These are phyloP conservation scores for Elachura formosa DNA, from an alignment of 2,113 vertebrate species.

Conservation along the genomic window DNA sequence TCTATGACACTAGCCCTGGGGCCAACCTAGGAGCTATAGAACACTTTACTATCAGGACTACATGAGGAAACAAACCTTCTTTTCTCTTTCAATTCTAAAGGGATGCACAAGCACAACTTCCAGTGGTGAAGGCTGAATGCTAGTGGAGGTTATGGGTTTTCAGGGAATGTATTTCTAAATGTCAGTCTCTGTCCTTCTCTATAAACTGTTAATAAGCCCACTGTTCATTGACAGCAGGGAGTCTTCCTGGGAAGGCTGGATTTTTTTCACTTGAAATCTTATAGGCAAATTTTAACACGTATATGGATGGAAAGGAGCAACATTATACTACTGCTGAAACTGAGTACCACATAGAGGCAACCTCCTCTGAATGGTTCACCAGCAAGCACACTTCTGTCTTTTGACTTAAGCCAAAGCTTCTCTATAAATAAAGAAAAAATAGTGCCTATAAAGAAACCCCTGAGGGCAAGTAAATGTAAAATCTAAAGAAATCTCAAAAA, in stretches of 20 bases:
- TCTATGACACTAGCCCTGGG: not conserved
- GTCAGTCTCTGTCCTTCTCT: not conserved
- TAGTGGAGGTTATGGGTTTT: not conserved
- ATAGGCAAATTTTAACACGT: not conserved
- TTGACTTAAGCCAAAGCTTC: not conserved
- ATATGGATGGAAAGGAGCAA: not conserved
- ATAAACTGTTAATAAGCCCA: not conserved
- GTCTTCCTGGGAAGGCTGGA: not conserved
- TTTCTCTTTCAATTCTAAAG: not conserved
- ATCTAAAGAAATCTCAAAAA: not conserved
- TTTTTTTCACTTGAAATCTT: not conserved
- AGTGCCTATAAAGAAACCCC: not conserved
- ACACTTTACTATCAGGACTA: not conserved
- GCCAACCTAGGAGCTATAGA: not conserved
- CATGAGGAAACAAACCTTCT: not conserved
- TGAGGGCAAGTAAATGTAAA: not conserved
- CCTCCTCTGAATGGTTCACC: not conserved
- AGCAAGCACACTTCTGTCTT: not conserved
- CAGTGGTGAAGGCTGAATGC: rapidly evolving
- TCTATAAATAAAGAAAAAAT: not conserved
- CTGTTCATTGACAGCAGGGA: not conserved
- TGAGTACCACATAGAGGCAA: not conserved
- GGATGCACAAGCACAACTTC: not conserved
- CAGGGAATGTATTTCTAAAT: not conserved
- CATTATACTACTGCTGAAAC: not conserved